These are phyloP conservation scores for Geococcyx californianus DNA, from an alignment of 2,113 vertebrate genomes.

Conservation along the genomic window DNA sequence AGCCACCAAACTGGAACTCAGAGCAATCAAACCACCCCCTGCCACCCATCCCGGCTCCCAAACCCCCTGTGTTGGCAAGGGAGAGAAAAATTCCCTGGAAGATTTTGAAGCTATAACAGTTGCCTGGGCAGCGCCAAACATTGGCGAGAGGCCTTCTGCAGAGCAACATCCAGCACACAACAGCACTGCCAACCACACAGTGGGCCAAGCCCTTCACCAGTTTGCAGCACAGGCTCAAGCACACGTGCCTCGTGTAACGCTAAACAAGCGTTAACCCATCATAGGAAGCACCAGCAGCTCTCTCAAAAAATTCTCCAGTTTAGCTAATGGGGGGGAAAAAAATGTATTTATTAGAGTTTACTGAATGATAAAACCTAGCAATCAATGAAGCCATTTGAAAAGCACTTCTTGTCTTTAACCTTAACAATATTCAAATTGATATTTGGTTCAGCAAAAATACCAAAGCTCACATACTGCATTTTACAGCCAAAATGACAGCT, in stretches of 20 bases:
- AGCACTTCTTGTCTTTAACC: background rate
- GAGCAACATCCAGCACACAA: background rate
- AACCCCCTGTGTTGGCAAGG: too few species aligned
- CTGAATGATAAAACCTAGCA: background rate
- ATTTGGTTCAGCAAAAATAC: background rate
- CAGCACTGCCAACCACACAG: background rate
- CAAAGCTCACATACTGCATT: background rate
- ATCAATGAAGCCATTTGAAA: background rate
- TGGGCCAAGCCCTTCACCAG: background rate
- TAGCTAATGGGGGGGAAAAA: background rate
- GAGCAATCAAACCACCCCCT: too few species aligned
- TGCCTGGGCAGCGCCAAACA: background rate
- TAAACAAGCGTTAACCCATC: background rate
- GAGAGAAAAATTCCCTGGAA: too few species aligned
- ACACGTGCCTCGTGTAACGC: background rate
- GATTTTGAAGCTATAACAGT: too few species aligned
- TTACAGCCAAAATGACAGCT: background rate
- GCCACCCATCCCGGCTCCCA: too few species aligned
- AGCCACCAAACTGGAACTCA: too few species aligned
- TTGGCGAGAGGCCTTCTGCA: background rate
- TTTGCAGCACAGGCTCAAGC: background rate
- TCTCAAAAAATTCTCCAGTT: background rate
- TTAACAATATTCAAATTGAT: background rate
- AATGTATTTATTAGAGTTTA: background rate
- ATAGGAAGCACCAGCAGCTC: background rate